These are phyloP conservation scores for Argyresthia albistria DNA, from an alignment of 2,888 invertebrate species.

Conservation along the genomic window DNA sequence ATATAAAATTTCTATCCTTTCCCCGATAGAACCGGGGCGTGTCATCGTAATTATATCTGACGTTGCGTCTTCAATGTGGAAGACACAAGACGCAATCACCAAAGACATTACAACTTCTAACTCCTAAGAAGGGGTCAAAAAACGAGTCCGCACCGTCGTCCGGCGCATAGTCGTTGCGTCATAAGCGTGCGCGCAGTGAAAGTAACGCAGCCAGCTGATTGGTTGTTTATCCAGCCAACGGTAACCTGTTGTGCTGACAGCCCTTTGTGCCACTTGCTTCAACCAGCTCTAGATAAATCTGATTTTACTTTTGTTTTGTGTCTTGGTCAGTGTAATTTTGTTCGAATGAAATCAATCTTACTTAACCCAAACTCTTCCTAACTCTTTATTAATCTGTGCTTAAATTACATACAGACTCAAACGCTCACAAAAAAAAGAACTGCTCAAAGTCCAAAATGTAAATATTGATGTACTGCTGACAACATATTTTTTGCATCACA, in stretches of 20 bases:
- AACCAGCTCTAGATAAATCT: neutral
- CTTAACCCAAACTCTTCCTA: no score
- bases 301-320: neutral
- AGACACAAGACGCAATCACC: neutral
- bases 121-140: conserved; percentile 3
- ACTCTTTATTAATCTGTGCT: no score
- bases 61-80: neutral
- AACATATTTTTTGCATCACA: no score
- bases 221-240: conserved; percentile 20
- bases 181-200: conserved; percentile 29
- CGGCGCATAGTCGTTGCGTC: conserved; percentile 5
- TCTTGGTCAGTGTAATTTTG: neutral
- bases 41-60: neutral
- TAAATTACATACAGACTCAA: neutral
- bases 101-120: neutral
- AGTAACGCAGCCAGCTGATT: conserved; percentile 22
- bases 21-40: neutral
- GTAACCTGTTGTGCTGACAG: conserved; percentile 13
- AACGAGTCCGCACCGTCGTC: conserved; percentile 2
- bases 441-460: no score
- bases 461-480: no score
- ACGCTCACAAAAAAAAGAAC: no score
- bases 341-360: no score
- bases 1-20: no score
- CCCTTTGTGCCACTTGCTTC: conserved; percentile 23